Percentiles rank a stretch among this genome's conserved stretches.
phyloP scores from a whole-genome alignment of 2,797 vertebrate species.

The Esox lucius region DNA sequence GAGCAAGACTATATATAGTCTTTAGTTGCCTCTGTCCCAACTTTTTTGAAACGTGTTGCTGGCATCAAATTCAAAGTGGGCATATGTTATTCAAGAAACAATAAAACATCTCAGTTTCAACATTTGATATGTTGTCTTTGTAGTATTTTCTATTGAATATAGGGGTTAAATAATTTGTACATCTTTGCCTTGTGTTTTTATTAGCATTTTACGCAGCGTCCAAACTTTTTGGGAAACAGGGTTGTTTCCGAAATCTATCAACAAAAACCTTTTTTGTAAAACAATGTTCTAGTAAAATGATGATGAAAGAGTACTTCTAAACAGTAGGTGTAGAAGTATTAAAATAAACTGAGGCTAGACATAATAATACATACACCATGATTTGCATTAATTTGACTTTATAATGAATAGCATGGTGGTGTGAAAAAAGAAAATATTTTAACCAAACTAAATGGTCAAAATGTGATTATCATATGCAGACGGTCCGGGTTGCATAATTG shows the following conservation, averaged over 20 bases:
- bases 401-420: conserved; percentile 46
- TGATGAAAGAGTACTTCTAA: background rate
- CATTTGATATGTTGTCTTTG: background rate
- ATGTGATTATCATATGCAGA: conserved; percentile 58
- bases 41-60: no score
- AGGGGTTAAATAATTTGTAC: no score
- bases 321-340: background rate
- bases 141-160: background rate
- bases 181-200: no score
- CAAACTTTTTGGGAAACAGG: no score
- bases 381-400: conserved; percentile 57
- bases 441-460: conserved; percentile 53
- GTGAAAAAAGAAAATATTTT: conserved; percentile 27
- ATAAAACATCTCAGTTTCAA: background rate
- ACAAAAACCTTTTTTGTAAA: no score
- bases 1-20: no score
- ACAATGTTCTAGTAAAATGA: no score
- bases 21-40: no score
- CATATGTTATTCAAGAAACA: background rate
- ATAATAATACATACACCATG: background rate
- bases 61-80: no score
- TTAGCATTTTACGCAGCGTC: no score
- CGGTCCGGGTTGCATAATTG: conserved; percentile 46
- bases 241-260: no score
- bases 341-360: background rate